Percentiles rank a stretch among this genome's conserved stretches.
phyloP scores from a whole-genome alignment of 1,140 invertebrate genomes.

The Heliconius eleuchia region DNA sequence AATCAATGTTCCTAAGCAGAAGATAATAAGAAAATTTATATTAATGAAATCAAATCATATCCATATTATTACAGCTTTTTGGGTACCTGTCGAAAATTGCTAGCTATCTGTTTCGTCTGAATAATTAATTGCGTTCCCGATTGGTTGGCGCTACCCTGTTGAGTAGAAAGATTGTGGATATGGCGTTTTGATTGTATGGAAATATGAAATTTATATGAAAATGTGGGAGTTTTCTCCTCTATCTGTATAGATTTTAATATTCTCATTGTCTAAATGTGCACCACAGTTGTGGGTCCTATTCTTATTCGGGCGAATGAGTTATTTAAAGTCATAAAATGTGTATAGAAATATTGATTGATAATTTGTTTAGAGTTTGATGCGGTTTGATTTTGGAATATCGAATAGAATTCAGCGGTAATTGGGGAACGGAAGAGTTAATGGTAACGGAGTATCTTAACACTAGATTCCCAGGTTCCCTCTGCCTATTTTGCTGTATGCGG shows the following conservation, averaged over 20 bases:
- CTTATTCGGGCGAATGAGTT: too few relatives aligned
- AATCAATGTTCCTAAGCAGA: not conserved
- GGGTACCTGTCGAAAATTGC: slow-evolving; percentile 25
- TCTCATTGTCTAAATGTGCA: not conserved
- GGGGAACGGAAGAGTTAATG: too few relatives aligned
- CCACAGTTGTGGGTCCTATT: too few relatives aligned
- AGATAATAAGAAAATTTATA: slow-evolving; percentile 7
- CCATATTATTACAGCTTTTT: slow-evolving; percentile 18
- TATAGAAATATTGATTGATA: too few relatives aligned
- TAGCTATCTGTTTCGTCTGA: slow-evolving; percentile 43
- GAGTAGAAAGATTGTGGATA: slow-evolving; percentile 8
- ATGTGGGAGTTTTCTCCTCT: not conserved
- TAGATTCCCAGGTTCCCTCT: not conserved
- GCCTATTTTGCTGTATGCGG: not conserved
- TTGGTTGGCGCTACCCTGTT: slow-evolving; percentile 31
- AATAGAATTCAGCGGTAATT: too few relatives aligned
- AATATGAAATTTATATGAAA: not conserved
- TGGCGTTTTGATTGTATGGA: not conserved
- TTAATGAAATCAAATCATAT: slow-evolving; percentile 17
- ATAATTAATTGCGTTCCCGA: slow-evolving; percentile 45
- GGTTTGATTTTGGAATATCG: too few relatives aligned
- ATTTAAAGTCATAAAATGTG: too few relatives aligned
- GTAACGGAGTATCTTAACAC: not conserved
- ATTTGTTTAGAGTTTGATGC: too few relatives aligned
- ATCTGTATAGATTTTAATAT: not conserved